These are phyloP conservation scores for Furnarius figulus DNA, from an alignment of 2,113 vertebrate genomes.

Conservation along the genomic window DNA sequence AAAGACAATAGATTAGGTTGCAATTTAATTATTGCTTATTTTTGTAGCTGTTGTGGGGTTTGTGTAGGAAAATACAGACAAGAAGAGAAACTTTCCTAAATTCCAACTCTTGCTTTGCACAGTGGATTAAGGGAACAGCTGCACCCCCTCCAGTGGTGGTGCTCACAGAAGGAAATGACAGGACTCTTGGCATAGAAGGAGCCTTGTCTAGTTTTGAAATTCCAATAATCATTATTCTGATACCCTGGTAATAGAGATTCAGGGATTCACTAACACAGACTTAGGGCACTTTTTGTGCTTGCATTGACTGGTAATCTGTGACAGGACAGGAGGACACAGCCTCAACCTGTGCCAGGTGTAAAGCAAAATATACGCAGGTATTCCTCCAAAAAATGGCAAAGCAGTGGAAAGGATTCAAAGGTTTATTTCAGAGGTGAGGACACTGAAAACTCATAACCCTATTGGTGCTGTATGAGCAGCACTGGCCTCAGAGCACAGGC, in stretches of 20 bases:
- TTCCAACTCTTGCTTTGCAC: background rate
- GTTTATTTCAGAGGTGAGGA: too few species aligned
- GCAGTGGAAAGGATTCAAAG: too few species aligned
- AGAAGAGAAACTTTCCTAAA: background rate
- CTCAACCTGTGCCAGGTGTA: background rate
- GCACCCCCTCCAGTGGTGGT: background rate
- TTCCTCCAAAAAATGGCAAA: too few species aligned
- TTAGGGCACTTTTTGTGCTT: background rate
- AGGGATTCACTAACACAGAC: background rate
- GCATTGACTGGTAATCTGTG: background rate
- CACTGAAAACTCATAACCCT: too few species aligned
- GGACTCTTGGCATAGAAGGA: background rate
- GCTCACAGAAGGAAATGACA: background rate
- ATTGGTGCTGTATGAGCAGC: too few species aligned
- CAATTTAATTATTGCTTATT: background rate
- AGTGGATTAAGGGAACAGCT: accelerated
- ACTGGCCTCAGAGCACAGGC: too few species aligned
- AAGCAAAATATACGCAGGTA: too few species aligned
- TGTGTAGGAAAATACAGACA: background rate
- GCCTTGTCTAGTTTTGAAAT: background rate
- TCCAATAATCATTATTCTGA: accelerated
- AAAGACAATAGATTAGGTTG: background rate
- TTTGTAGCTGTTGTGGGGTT: background rate
- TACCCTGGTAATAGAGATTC: background rate
- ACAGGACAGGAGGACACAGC: accelerated